These are phyloP conservation scores for Phalacrocorax brasilianus DNA, from an alignment of 2,113 vertebrate genomes.

Conservation along the genomic window DNA sequence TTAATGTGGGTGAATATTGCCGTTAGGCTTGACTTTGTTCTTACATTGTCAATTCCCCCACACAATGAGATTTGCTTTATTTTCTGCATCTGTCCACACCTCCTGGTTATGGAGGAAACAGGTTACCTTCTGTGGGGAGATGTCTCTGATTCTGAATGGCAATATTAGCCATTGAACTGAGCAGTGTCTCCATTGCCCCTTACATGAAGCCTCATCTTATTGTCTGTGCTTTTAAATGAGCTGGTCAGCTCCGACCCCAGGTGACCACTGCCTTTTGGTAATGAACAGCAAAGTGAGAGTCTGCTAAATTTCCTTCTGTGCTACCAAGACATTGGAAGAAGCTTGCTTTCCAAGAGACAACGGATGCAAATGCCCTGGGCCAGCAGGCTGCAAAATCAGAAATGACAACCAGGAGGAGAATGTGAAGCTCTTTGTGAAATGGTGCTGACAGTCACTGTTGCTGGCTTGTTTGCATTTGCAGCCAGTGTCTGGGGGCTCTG, in stretches of 20 bases:
- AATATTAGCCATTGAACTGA: not conserved
- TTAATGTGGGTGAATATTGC: not conserved
- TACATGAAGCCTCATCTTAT: not conserved
- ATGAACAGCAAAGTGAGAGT: not conserved
- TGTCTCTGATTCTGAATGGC: not conserved
- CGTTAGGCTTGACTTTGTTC: not conserved
- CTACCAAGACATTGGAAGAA: not conserved
- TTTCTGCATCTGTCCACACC: not conserved
- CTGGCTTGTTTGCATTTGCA: not conserved
- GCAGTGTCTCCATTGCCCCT: not conserved
- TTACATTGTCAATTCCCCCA: not conserved
- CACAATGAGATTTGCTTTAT: not conserved
- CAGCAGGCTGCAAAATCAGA: not conserved
- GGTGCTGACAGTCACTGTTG: not conserved
- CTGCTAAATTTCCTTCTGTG: not conserved
- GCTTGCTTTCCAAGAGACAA: not conserved
- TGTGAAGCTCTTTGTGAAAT: not conserved
- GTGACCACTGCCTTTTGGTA: not conserved
- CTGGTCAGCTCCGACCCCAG: not conserved
- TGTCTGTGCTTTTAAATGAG: not conserved
- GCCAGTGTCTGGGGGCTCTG: not conserved
- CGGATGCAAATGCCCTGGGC: not conserved
- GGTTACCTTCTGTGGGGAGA: not conserved
- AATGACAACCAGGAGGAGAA: not conserved
- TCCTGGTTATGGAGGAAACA: not conserved